Conservation (phyloP, 2,113 vertebrate species). For the Microcebus tavaratra region DNA sequence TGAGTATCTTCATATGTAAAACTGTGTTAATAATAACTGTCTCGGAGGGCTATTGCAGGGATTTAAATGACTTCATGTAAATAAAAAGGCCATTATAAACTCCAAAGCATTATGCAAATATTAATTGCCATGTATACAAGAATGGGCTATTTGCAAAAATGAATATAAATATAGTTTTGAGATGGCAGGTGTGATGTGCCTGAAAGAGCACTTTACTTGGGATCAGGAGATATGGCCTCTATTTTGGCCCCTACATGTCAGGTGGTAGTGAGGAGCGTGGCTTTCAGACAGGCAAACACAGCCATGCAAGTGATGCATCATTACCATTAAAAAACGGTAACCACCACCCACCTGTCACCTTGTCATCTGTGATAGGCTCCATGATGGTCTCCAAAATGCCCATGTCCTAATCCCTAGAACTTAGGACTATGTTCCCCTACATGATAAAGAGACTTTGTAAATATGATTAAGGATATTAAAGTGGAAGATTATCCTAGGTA, state of each 20-base stretch:
- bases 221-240: constrained; percentile 37
- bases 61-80: constrained; percentile 76
- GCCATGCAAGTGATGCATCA: not conserved
- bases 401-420: not conserved
- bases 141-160: constrained; percentile 63
- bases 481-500: not conserved
- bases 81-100: constrained; percentile 71
- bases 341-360: constrained; percentile 19
- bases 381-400: not conserved
- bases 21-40: constrained; percentile 77
- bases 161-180: constrained; percentile 62
- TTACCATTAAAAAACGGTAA: constrained; percentile 4
- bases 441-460: not conserved
- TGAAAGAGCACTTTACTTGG: constrained; percentile 59
- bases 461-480: not conserved
- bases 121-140: constrained; percentile 70
- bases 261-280: constrained; percentile 1
- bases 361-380: constrained; percentile 1
- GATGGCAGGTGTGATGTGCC: not conserved
- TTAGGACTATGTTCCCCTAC: not conserved
- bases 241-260: constrained; percentile 49
- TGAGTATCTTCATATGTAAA: constrained; percentile 74
- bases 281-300: constrained; percentile 52
- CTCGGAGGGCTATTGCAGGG: constrained; percentile 67
- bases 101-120: constrained; percentile 77